Evolutionary conservation across 2,888 invertebrate genomes (phyloP), one percentile per base, ranked within the genome.

Genomic region (Malachius bipustulatus): DNA sequence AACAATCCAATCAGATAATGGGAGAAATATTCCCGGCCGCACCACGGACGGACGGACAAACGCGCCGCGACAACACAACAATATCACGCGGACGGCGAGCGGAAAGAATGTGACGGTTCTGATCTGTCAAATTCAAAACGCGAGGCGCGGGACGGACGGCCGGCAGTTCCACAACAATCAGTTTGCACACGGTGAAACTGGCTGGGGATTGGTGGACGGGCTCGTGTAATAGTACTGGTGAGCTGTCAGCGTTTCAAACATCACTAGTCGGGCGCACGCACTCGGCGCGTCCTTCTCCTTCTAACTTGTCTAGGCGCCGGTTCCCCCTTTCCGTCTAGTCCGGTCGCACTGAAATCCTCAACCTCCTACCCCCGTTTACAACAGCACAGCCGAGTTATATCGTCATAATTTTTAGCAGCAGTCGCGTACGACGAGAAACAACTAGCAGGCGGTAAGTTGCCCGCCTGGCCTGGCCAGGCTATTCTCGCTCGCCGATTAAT

Each of bases 241-340:
- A 60, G 59, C 59, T 64, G 64, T 64, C 64, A 64, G 63, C 63
- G 59, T 61, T 62, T 60, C 62, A 62, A 62, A 63, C 62, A 62
- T 64, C 63, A 63, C 61, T 59, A 53, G 48, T 54, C 52, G 55
- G 49, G 59, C 61, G 61, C 61, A 61, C 61, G 59, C 61, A 60
- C 54, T 54, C 55, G 49, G 51, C 49, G 50, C 48, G 41, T 42
- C 45, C 44, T 46, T 49, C 48, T 49, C 51, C 44, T 46, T 49
- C 48, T 38, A 45, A 36, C 46, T 38, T 36, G 43, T 40, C 36
- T 36, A 41, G 35, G 30, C 36, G 40, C 41, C 39, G 32, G 41
- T 41, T 43, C 46, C 36, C 38, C 44, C 43, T 40, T 28, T 39
- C 37, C 30, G 16, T 16, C 40, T 34, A 43, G 47, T 48, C 48